Conservation (phyloP, 2,113 vertebrate genomes). For the Psittacara wagleri region DNA sequence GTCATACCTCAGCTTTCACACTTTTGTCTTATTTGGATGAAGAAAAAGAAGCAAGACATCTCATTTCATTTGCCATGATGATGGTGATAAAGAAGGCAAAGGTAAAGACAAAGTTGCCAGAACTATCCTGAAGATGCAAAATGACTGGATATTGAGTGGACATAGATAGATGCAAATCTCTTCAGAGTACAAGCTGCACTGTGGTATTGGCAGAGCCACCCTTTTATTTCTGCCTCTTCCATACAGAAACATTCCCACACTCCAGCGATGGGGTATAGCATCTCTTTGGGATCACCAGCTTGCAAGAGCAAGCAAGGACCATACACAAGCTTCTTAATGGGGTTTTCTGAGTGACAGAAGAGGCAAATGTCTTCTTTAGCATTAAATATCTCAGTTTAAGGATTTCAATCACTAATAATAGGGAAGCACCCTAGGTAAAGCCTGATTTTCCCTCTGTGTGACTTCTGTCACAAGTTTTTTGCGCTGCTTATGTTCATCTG, state of each 20-base stretch:
- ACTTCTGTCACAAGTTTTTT: background rate
- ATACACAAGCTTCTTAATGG: background rate
- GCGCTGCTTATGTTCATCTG: background rate
- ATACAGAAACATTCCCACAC: background rate
- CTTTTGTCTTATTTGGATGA: background rate
- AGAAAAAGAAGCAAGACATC: background rate
- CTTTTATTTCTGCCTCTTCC: background rate
- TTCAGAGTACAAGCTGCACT: background rate
- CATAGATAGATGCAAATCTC: background rate
- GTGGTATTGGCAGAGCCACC: background rate
- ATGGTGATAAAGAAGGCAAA: background rate
- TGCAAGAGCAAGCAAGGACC: background rate
- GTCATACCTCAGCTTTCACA: background rate
- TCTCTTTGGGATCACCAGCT: background rate
- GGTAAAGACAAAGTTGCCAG: background rate
- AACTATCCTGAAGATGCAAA: background rate
- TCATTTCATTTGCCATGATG: background rate
- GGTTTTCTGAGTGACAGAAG: background rate
- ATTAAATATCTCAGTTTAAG: background rate
- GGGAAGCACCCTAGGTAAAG: background rate
- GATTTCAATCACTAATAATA: background rate
- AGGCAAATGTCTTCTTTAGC: background rate
- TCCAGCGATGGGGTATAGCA: background rate
- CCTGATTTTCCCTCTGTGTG: background rate
- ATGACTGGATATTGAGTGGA: background rate